Base-by-base conservation (phyloP, 1,140 invertebrate species). In the Stenopsyche tienmushanensis region DNA sequence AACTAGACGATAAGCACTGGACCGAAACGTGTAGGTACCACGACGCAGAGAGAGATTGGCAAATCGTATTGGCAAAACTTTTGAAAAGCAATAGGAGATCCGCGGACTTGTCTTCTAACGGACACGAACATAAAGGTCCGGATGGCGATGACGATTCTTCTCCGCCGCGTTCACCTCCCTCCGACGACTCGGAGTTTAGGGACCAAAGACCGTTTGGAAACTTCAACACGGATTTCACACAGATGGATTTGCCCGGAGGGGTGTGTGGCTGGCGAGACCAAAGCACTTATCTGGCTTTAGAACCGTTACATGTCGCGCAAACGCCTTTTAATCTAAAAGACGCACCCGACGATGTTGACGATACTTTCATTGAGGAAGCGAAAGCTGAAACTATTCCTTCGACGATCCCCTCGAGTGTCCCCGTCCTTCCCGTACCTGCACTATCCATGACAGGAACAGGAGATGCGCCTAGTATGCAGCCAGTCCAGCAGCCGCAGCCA, bases 231-330 rank as follows among this genome's bases (percentile, higher is more conserved):
- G 85, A 88, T 73, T 86, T 86, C 70, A 82, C 88, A 70, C 83
- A 86, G 55, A 85, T 88, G 66, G 86, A 90, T 78, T 79, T 92
- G 49, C 89, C 90, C 3, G 87, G 88, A 63, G 89, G 90, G 52
- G 85, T 91, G 67, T 88, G 88, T 77, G 89, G 88, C 72, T 93
- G 91, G 90, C 86, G 85, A 74, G 91, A 92, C 75, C 84, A 90
- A 74, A 92, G 89, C 76, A 92, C 90, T 50, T 92, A 92, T 74
- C 78, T 92, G 70, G 83, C 83, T 70, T 69, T 78, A 62, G 84
- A 85, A 73, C 77, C 77, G n/a, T 18, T 69, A n/a, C 3, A 2
- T 13, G 5, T 21, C n/a, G 26, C 13, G 1, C 20, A 59, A 10
- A 53, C 45, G 24, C 5, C 25, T 3, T 5, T 47, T 47, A 47